These are phyloP conservation scores for Porites lobata DNA, from an alignment of 92 coral and sea anemone genomes.

Conservation along the genomic window DNA sequence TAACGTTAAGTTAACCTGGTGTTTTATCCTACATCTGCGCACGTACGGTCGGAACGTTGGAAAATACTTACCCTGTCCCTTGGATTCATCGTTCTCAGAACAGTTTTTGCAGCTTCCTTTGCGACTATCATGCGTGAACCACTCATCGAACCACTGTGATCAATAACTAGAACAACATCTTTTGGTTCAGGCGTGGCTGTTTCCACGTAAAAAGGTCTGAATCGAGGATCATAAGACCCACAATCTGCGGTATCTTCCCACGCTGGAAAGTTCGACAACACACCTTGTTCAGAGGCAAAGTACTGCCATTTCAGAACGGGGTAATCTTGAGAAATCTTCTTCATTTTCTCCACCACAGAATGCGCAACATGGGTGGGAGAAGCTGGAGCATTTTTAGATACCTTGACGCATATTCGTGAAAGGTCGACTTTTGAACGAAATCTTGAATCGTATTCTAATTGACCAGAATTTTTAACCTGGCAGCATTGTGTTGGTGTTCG, in stretches of 20 bases:
- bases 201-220: constrained; percentile 73
- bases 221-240: constrained; percentile 60
- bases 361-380: constrained; percentile 49
- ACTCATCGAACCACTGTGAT: constrained; percentile 74
- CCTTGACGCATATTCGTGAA: constrained; percentile 33
- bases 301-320: constrained; percentile 69
- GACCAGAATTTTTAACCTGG: constrained; percentile 13
- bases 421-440: constrained; percentile 64
- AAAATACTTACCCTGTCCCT: constrained; percentile 67
- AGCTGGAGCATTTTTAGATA: constrained; percentile 28
- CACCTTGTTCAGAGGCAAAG: constrained; percentile 76
- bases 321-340: not conserved
- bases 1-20: too few species aligned
- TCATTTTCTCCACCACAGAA: constrained; percentile 42
- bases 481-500: constrained; percentile 62
- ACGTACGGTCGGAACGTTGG: not conserved
- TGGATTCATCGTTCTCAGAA: constrained; percentile 68
- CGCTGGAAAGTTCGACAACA: constrained; percentile 54
- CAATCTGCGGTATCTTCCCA: constrained; percentile 40
- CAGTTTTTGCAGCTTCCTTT: constrained; percentile 67
- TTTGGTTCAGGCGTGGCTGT: constrained; percentile 71
- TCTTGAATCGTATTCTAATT: constrained; percentile 61
- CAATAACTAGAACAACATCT: constrained; percentile 75
- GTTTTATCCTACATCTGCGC: too few species aligned
- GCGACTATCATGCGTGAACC: constrained; percentile 38